Percentiles rank a stretch among this genome's conserved stretches.
These are phyloP conservation scores for Laticauda colubrina DNA, from an alignment of 2,113 vertebrate species.

Conservation along the genomic window DNA sequence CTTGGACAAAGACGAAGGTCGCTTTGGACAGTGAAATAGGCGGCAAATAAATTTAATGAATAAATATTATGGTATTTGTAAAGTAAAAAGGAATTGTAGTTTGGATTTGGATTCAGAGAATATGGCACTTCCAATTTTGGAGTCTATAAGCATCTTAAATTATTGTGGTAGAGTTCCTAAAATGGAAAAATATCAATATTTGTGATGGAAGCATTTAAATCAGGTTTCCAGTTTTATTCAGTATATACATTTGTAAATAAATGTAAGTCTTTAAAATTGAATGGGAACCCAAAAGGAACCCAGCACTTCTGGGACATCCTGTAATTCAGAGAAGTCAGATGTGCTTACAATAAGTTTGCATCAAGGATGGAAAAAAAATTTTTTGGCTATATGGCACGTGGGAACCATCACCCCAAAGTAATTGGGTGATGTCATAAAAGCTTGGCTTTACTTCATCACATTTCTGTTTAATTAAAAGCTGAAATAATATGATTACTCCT, in stretches of 20 bases:
- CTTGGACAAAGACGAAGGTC: neutral
- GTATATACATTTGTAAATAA: neutral
- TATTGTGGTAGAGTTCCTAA: neutral
- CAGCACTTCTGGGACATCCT: neutral
- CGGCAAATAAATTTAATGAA: neutral
- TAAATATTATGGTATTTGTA: neutral
- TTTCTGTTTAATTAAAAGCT: neutral
- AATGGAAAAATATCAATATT: neutral
- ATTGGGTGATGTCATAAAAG: neutral
- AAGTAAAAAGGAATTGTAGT: neutral
- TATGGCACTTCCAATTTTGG: neutral
- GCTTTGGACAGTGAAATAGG: neutral
- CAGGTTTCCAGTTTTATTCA: neutral
- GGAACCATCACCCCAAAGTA: neutral
- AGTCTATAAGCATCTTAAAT: neutral
- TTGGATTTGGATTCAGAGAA: neutral
- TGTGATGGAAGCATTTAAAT: neutral
- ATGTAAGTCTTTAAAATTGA: too few species aligned
- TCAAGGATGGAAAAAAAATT: too few species aligned
- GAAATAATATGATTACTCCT: neutral
- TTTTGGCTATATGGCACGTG: neutral
- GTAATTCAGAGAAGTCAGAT: neutral
- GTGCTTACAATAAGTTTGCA: neutral
- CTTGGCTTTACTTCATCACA: neutral
- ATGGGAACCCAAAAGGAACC: neutral